These are phyloP conservation scores for Rhynchophorus ferrugineus DNA, from an alignment of 1,140 invertebrate genomes.

Conservation along the genomic window DNA sequence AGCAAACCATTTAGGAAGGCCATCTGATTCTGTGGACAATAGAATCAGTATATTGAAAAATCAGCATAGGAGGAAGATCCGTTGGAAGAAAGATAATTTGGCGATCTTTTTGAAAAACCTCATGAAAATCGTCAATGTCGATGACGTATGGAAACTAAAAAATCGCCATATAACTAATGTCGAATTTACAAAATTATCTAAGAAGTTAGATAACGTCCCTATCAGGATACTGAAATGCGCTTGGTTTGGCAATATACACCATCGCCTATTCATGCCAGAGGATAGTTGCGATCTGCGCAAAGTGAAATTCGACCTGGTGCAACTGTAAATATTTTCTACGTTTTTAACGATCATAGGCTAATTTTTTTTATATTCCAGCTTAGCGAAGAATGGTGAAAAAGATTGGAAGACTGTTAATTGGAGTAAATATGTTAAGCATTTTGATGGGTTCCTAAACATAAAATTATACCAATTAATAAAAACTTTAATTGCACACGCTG, in stretches of 20 bases:
- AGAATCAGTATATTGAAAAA: not conserved
- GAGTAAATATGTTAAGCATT: slow-evolving; percentile 1
- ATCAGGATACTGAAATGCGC: slow-evolving; percentile 5
- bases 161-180: not conserved
- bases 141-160: slow-evolving; percentile 1
- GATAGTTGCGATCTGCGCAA: not conserved
- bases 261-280: slow-evolving; percentile 1
- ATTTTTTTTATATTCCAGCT: too few relatives aligned
- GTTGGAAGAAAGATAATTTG: not conserved
- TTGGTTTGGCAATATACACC: slow-evolving; percentile 2
- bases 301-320: slow-evolving; percentile 2
- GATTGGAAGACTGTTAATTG: slow-evolving; percentile 4
- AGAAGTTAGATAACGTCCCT: slow-evolving; percentile 5
- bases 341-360: not conserved
- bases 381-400: slow-evolving; percentile 1
- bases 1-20: not conserved
- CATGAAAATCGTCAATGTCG: not conserved
- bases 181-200: slow-evolving; percentile 2
- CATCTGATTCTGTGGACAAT: not conserved
- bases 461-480: slow-evolving; percentile 1
- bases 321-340: slow-evolving; percentile 5
- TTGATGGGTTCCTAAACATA: slow-evolving; percentile 3
- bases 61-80: not conserved
- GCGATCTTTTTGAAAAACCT: not conserved
- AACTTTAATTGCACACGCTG: not conserved